A percentile compares a stretch with the other conserved stretches of the same genome.
phyloP scores from a whole-genome alignment of 1,140 invertebrate species.

The Zaprionus africanus region DNA sequence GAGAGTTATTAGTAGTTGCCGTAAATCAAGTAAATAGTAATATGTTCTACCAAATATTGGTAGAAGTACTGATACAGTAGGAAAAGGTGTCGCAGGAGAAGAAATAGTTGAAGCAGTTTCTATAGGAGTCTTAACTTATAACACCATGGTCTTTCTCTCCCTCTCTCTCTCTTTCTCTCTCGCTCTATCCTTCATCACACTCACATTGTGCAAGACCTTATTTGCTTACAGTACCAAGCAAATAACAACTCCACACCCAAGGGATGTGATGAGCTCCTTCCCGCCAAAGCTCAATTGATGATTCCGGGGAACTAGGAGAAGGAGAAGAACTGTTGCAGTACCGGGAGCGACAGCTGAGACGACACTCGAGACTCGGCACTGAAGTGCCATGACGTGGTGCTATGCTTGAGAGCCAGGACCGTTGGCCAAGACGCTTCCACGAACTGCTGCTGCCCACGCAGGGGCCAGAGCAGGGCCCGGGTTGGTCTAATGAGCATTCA shows the following conservation, averaged over 20 bases:
- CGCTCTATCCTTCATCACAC: background rate
- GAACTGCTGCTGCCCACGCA: slow-evolving; percentile 4
- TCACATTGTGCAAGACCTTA: background rate
- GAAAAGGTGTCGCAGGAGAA: no score
- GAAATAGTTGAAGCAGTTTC: background rate
- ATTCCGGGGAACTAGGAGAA: no score
- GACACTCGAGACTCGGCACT: background rate
- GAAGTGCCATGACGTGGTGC: slow-evolving; percentile 21
- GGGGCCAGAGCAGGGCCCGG: no score
- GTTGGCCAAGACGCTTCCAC: slow-evolving; percentile 19
- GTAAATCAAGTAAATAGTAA: no score
- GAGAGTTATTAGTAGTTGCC: no score
- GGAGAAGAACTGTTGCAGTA: background rate
- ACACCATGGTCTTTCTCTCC: no score
- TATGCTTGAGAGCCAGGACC: background rate
- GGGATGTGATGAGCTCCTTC: background rate
- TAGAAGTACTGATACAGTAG: no score
- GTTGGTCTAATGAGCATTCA: slow-evolving; percentile 40
- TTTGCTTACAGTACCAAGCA: background rate
- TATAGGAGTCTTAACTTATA: background rate
- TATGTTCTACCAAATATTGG: no score
- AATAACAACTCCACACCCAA: background rate
- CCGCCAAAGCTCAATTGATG: slow-evolving; percentile 8
- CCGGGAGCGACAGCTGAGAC: background rate
- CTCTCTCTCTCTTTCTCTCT: background rate